Percentiles rank a stretch among this genome's conserved stretches.
These are phyloP conservation scores for Corydoras sp. DNA, from an alignment of 2,113 vertebrate genomes.

Conservation along the genomic window DNA sequence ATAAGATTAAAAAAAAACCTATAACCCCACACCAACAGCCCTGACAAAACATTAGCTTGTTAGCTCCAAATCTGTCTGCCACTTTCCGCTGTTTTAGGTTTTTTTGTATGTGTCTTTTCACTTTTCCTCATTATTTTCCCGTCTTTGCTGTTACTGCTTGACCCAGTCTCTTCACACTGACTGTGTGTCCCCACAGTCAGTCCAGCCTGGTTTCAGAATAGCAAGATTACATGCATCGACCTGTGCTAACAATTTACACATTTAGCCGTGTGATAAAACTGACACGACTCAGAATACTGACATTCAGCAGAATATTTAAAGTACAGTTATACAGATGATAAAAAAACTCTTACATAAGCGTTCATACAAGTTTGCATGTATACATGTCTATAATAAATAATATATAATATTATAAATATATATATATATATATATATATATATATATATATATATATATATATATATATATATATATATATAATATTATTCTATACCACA, in stretches of 20 bases:
- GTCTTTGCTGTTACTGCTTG: not conserved
- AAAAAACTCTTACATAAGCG: too few species aligned
- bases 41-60: slow-evolving; percentile 2
- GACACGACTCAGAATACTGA: not conserved
- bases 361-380: too few species aligned
- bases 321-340: too few species aligned
- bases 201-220: not conserved
- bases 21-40: not conserved
- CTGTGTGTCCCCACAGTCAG: not conserved
- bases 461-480: too few species aligned
- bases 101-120: not conserved
- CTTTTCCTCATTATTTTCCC: slow-evolving; percentile 4
- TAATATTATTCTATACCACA: too few species aligned
- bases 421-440: too few species aligned
- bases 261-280: not conserved
- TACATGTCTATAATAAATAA: too few species aligned
- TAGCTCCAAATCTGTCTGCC: not conserved
- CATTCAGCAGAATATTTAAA: too few species aligned
- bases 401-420: too few species aligned
- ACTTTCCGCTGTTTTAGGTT: not conserved
- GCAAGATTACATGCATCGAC: not conserved
- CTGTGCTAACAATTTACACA: not conserved
- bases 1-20: not conserved
- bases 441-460: too few species aligned
- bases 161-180: not conserved